Percentiles rank a stretch among this genome's conserved stretches.
Conservation (phyloP, 2,113 vertebrate genomes). For the Campylomormyrus tamandua region DNA sequence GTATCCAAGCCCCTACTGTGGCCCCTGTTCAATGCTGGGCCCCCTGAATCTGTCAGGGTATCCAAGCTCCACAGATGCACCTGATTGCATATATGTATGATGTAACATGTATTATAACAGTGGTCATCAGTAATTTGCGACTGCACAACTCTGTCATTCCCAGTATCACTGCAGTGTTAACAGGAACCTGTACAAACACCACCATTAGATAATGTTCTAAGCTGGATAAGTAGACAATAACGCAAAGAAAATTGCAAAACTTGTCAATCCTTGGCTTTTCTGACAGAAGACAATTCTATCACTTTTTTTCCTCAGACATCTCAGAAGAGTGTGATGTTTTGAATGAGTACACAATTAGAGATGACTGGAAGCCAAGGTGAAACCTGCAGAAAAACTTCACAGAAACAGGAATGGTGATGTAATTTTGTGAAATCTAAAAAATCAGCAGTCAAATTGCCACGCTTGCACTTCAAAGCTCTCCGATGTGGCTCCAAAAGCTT, state of each 20-base stretch:
- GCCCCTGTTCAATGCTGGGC: no score
- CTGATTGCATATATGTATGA: not conserved
- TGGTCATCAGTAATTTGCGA: not conserved
- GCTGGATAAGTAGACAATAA: not conserved
- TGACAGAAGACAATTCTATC: not conserved
- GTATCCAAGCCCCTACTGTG: no score
- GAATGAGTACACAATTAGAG: slow-evolving; percentile 8
- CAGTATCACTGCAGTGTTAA: not conserved
- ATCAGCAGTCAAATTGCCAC: slow-evolving; percentile 8
- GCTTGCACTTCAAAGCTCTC: not conserved
- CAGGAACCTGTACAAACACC: not conserved
- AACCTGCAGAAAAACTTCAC: not conserved
- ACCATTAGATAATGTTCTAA: not conserved
- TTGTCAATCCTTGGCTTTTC: not conserved
- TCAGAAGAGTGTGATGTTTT: not conserved
- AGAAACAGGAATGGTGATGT: not conserved
- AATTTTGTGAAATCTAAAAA: slow-evolving; percentile 1
- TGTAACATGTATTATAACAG: not conserved
- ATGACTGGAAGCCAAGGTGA: slow-evolving; percentile 7
- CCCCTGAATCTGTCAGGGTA: no score
- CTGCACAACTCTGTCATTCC: not conserved
- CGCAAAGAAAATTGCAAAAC: not conserved
- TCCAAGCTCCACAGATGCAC: not conserved
- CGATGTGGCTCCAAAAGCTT: not conserved
- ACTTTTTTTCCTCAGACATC: not conserved